A percentile compares a stretch with the other conserved stretches of the same genome.
phyloP scores from a whole-genome alignment of 64 coral and sea anemone genomes.

The Hydrozoanthus tunicans region DNA sequence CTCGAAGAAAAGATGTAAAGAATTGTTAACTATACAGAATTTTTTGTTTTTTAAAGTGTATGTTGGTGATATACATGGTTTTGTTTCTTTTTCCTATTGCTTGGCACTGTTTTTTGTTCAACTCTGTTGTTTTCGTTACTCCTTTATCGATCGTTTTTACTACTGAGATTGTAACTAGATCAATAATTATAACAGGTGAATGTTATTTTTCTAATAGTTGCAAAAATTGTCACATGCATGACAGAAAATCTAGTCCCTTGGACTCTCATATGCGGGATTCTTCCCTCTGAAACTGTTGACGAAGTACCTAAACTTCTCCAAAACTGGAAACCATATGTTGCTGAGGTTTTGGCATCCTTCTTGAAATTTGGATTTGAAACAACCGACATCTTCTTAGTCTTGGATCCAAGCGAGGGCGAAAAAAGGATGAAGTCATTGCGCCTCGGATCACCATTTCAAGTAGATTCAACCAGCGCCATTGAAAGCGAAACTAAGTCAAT shows the following conservation, averaged over 20 bases:
- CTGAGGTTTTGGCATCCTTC: conserved; percentile 12
- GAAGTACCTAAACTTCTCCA: background rate
- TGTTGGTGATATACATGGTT: too few species aligned
- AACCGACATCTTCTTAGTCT: background rate
- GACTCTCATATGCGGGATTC: background rate
- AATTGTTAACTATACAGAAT: too few species aligned
- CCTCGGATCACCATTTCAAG: background rate
- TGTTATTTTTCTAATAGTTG: background rate
- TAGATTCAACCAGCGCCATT: background rate
- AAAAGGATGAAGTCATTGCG: conserved; percentile 17
- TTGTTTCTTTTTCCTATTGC: too few species aligned
- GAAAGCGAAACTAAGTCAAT: background rate
- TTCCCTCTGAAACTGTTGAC: background rate
- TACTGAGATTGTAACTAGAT: too few species aligned
- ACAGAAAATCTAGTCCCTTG: background rate
- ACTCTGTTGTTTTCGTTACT: too few species aligned
- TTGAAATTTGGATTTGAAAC: background rate
- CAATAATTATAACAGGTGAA: too few species aligned
- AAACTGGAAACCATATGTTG: background rate
- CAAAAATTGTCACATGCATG: background rate
- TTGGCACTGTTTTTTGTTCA: too few species aligned
- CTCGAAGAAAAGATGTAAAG: too few species aligned
- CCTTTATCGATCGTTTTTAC: too few species aligned
- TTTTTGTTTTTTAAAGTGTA: too few species aligned
- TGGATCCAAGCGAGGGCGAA: background rate